Conservation (phyloP, 2,113 vertebrate species). For the Paramormyrops kingsleyae region DNA sequence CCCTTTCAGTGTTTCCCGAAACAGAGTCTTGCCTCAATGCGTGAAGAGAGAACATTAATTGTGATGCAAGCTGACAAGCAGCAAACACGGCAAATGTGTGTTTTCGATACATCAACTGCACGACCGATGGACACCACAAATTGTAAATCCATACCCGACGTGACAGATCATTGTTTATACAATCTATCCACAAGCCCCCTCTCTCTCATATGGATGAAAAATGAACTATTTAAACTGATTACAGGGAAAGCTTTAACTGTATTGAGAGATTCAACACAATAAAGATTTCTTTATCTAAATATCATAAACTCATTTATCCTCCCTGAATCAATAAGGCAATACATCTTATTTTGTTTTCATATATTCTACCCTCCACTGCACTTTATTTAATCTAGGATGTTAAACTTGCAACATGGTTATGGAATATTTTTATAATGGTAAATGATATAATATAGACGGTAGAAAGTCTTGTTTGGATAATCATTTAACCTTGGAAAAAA, state of each 20-base stretch:
- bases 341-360: slow-evolving; percentile 55
- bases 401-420: slow-evolving; percentile 42
- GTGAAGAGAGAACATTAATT: slow-evolving; percentile 24
- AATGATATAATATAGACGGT: slow-evolving; percentile 32
- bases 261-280: slow-evolving; percentile 72
- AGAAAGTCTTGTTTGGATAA: slow-evolving; percentile 31
- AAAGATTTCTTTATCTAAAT: slow-evolving; percentile 86
- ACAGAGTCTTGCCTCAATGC: slow-evolving; percentile 20
- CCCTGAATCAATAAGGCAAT: slow-evolving; percentile 75
- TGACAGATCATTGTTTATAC: slow-evolving; percentile 73
- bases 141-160: slow-evolving; percentile 74
- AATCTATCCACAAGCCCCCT: slow-evolving; percentile 69
- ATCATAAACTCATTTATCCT: slow-evolving; percentile 81
- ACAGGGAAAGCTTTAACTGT: slow-evolving; percentile 57
- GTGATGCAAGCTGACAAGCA: slow-evolving; percentile 19
- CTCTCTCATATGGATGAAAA: slow-evolving; percentile 74
- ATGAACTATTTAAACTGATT: slow-evolving; percentile 81
- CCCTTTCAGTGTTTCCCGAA: slow-evolving; percentile 27
- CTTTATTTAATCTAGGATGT: slow-evolving; percentile 36
- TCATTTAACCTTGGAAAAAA: slow-evolving; percentile 38
- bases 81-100: slow-evolving; percentile 18
- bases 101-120: slow-evolving; percentile 38
- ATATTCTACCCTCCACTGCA: slow-evolving; percentile 28
- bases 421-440: slow-evolving; percentile 35
- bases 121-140: slow-evolving; percentile 56